These are phyloP conservation scores for Drosophila watanabei DNA, from an alignment of 1,140 invertebrate species.

Conservation along the genomic window DNA sequence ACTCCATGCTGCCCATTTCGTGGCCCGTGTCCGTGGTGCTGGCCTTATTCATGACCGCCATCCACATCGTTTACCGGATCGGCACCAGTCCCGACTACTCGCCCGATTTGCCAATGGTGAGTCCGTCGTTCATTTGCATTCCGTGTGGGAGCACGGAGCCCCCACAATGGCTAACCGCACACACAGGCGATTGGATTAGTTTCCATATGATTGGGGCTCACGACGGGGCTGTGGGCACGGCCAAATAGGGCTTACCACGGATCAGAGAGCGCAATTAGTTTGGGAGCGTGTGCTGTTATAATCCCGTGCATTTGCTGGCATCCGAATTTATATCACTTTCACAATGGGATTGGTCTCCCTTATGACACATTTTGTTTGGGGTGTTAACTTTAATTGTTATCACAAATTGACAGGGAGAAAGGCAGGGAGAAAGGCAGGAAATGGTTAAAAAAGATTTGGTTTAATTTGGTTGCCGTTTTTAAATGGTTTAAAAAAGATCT, in stretches of 20 bases:
- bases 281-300: constrained; percentile 6
- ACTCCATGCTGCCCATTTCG: constrained; percentile 91
- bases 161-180: constrained; percentile 14
- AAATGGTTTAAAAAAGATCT: too few species aligned
- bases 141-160: not conserved
- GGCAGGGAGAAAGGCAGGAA: not conserved
- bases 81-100: constrained; percentile 61
- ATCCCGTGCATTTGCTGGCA: not conserved
- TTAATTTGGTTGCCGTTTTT: not conserved
- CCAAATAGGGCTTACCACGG: constrained; percentile 24
- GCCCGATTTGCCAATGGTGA: constrained; percentile 79
- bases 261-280: constrained; percentile 19
- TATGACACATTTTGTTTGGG: not conserved
- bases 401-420: not conserved
- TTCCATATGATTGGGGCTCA: constrained; percentile 18
- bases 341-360: not conserved
- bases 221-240: not conserved
- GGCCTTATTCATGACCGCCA: constrained; percentile 87
- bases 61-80: constrained; percentile 86
- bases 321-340: not conserved
- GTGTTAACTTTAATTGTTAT: not conserved
- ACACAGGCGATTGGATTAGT: constrained; percentile 29
- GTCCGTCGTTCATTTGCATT: constrained; percentile 53
- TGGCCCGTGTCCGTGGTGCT: constrained; percentile 88
- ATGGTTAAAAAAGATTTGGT: not conserved